These are phyloP conservation scores for Diphyllodes magnificus DNA, from an alignment of 2,113 vertebrate species.

Conservation along the genomic window DNA sequence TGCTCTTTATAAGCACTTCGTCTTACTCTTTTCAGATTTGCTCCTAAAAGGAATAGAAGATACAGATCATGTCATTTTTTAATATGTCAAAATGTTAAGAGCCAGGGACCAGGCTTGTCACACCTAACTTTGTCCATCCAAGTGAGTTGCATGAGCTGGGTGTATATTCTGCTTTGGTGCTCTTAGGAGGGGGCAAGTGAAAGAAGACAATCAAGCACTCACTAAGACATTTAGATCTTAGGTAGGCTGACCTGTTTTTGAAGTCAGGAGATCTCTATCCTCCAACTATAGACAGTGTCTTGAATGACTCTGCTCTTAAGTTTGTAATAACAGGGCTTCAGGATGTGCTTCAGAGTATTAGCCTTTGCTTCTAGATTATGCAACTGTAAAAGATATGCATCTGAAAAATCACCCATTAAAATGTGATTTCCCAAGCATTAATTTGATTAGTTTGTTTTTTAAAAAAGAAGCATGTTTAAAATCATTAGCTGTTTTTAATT, in stretches of 20 bases:
- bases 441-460: background rate
- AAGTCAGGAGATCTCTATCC: background rate
- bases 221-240: background rate
- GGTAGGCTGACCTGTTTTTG: background rate
- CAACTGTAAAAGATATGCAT: background rate
- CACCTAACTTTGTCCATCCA: background rate
- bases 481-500: background rate
- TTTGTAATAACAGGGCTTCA: background rate
- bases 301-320: background rate
- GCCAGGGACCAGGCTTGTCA: background rate
- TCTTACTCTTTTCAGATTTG: background rate
- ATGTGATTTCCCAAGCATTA: background rate
- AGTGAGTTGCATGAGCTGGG: background rate
- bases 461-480: background rate
- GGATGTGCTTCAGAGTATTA: background rate
- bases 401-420: background rate
- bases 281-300: background rate
- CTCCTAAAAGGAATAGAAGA: background rate
- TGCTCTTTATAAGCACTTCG: background rate
- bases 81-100: background rate
- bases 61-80: background rate
- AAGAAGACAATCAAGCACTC: background rate
- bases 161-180: background rate
- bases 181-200: background rate
- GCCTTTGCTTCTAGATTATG: background rate